Base-by-base conservation (phyloP, 2,113 vertebrate genomes). In the Leucoraja erinaceus region DNA sequence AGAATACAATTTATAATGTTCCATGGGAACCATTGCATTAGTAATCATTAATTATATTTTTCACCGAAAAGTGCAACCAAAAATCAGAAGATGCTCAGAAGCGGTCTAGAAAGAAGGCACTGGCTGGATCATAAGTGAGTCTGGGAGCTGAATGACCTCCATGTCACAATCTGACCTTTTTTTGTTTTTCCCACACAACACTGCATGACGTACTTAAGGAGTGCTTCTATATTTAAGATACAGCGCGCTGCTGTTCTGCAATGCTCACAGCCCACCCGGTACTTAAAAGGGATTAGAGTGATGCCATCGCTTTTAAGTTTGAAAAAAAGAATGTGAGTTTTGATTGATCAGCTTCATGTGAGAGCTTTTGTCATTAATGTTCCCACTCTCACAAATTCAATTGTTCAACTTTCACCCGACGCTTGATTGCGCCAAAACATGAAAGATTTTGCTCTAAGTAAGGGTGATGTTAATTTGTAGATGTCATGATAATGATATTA, bases 151-250 rank as follows among this genome's bases (percentile, higher is more conserved):
- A 84, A 94, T 94, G 97, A 97, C 97, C 97, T 95, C 95, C 78
- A 93, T 96, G 96, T 96, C 94, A 93, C 91, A n/a, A 94, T 94
- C 96, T 95, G 94, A 94, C 96, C 95, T 94, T 61, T 93, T 96
- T 97, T 96, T 97, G 95, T 97, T 95, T 97, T 98, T 98, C 97
- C 97, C 97, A 98, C 97, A 97, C 96, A 95, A 94, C 95, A 95
- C 94, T 95, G 94, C 95, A 95, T 95, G 95, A 95, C 91, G 5
- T 4, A 95, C 94, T 93, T 96, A 95, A 94, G 95, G 83, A 96
- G 95, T 93, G 94, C 76, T 96, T 93, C 96, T 96, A 94, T 96
- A 95, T 95, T 95, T 96, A 95, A 0, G 0, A 93, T 86, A 93
- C 31, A 54, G 93, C 93, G 93, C 93, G 93, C 94, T 94, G 94